Base-by-base conservation (phyloP, 2,797 vertebrate genomes). In the Hybognathus amarus region DNA sequence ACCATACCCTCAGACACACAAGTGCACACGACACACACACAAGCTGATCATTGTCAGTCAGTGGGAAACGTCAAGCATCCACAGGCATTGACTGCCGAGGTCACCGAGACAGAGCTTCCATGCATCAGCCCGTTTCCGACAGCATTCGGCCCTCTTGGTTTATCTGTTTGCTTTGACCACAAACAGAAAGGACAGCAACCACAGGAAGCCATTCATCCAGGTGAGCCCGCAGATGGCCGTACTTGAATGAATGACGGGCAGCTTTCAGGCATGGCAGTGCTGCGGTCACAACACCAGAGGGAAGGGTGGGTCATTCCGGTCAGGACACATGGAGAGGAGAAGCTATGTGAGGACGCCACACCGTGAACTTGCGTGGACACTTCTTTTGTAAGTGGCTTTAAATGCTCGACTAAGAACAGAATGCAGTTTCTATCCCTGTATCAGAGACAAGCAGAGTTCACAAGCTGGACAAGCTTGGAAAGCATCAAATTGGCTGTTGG, bases 171-270 rank as follows among this genome's bases (percentile, higher is more conserved):
- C 80, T 84, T 85, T 87, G 52, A 76, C 77, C 59, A 87, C 87
- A 85, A 85, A 90, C 89, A 90, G 79, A 87, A 82, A 89, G 85
- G 83, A 85, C 85, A 79, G 68, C 85, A 92, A 93, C 91, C 90
- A 91, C 64, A 77, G 83, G 74, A 83, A 90, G 91, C 91, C 94
- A 95, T 95, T 95, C 94, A 95, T 95, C 90, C 92, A 91, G 90
- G 87, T 88, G 68, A 86, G 73, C 45, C 59, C 68, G 36, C 47
- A 40, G 50, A 15, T 66, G 80, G 75, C 87, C 82, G 82, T 69
- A 82, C 88, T n/a, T 88, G 91, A 92, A 95, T 95, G 94, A 95
- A 94, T 95, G 93, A 92, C 92, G 87, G 90, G 90, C 90, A 86
- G 84, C 85, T 83, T 86, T 90, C 88, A 52, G 74, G 69, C 71